Base-by-base conservation (phyloP, 2,797 vertebrate species). In the Myoxocephalus aenaeus region DNA sequence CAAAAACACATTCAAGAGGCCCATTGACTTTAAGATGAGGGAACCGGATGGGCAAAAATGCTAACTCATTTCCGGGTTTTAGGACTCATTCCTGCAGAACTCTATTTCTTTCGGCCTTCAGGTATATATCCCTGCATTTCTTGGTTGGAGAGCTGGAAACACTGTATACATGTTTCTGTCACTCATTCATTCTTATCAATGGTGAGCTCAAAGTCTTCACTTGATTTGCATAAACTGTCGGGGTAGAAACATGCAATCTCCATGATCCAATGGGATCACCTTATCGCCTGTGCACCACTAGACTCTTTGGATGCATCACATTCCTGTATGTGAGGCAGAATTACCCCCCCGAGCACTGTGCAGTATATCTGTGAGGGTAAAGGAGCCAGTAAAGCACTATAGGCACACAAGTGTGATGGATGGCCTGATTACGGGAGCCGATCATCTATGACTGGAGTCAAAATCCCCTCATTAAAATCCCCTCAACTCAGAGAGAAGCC, bases 401-500 rank as follows among this genome's bases (percentile, higher is more conserved):
- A 77, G 50, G 78, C 66, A 63, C 54, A 69, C 58, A 71, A 86
- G 48, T 71, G 59, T 46, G 64, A 84, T 69, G 64, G 62, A 73
- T 58, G 61, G 34, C 54, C 58, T 69, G 85, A 77, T 80, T 84
- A 81, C 5, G 13, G n/a, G 25, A 82, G 64, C 67, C 29, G 65
- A 69, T 75, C 79, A 65, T 83, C 71, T 77, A 71, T 53, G 77
- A 75, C 73, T 83, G 2, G 1, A 81, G 86, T 87, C 74, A 87
- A 90, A 93, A 90, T 84, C 85, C 78, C 84, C 86, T 92, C 89
- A 89, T 92, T 91, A 89, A 88, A 90, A 85, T 42, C 63, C 63
- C 70, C 75, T 87, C 68, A 77, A 78, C 75, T 77, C 75, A 62
- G 61, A 71, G 51, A 85, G 72, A 80, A 84, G 82, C 80, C 89